Evolutionary conservation across 1,140 invertebrate genomes (phyloP).

Genomic region (Euglossa dilemma): DNA sequence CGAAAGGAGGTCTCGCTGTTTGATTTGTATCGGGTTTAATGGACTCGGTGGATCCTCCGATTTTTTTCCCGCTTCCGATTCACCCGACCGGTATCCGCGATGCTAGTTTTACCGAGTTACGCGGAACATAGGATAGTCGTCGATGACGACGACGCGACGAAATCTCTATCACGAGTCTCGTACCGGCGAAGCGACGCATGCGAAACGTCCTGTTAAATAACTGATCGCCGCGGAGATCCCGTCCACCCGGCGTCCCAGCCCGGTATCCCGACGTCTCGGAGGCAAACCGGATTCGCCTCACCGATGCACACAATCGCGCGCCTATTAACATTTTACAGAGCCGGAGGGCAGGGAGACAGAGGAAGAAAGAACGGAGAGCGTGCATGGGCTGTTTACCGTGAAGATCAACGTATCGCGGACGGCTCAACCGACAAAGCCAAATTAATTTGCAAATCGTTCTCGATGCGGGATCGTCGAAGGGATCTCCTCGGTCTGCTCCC

Average conservation of each 20-base stretch:
- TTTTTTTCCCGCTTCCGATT: not conserved
- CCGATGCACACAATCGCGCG: not conserved
- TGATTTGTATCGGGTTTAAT: slow-evolving; percentile 48
- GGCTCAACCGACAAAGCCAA: slow-evolving; percentile 61
- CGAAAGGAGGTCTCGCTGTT: slow-evolving; percentile 14
- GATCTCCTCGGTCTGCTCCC: slow-evolving; percentile 16
- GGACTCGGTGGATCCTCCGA: not conserved
- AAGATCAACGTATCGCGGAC: slow-evolving; percentile 54
- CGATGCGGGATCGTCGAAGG: slow-evolving; percentile 34
- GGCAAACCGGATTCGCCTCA: not conserved
- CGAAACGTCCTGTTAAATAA: not conserved
- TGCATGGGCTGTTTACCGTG: slow-evolving; percentile 43
- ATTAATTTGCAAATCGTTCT: slow-evolving; percentile 65
- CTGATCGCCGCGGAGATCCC: not conserved
- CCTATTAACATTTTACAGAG: slow-evolving; percentile 39
- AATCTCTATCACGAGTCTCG: not conserved
- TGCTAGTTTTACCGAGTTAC: too few relatives aligned
- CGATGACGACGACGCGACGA: not conserved
- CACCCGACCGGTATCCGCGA: too few relatives aligned
- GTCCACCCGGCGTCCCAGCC: not conserved
- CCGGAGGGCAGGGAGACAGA: not conserved
- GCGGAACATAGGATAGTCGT: too few relatives aligned
- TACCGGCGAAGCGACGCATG: not conserved
- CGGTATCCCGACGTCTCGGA: slow-evolving; percentile 6
- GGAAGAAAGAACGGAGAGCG: not conserved